A percentile compares a stretch with the other conserved stretches of the same genome.
Evolutionary conservation across 2,797 vertebrate genomes (phyloP).

Genomic region (Apogon hyalosoma): DNA sequence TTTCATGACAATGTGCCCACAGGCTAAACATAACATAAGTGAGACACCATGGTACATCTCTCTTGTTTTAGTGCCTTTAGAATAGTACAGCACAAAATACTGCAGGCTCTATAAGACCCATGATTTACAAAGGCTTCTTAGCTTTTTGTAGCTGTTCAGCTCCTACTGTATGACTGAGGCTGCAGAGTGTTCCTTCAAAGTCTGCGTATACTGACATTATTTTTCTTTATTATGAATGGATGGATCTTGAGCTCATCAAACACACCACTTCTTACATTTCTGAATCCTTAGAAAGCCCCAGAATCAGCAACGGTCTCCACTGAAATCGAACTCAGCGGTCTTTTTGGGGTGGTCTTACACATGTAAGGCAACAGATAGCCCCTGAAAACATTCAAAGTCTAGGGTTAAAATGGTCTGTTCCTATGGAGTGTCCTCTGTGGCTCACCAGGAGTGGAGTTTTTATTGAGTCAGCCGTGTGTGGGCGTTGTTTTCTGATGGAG

Average conservation of each 20-base stretch:
- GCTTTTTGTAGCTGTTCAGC: conserved; percentile 13
- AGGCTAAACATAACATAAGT: conserved; percentile 66
- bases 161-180: conserved; percentile 18
- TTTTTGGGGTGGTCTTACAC: conserved; percentile 28
- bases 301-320: conserved; percentile 52
- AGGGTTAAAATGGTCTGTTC: conserved; percentile 55
- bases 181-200: conserved; percentile 58
- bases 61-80: conserved; percentile 51
- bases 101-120: conserved; percentile 45
- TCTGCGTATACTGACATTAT: conserved; percentile 48
- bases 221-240: conserved; percentile 42
- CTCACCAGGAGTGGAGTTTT: conserved; percentile 15
- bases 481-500: conserved; percentile 50
- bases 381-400: conserved; percentile 62
- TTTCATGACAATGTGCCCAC: conserved; percentile 70
- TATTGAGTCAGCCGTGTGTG: conserved; percentile 28
- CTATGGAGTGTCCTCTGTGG: conserved; percentile 49
- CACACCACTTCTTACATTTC: conserved; percentile 35
- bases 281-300: conserved; percentile 54
- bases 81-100: conserved; percentile 50
- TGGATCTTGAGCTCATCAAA: conserved; percentile 37
- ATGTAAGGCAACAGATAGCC: conserved; percentile 47
- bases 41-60: conserved; percentile 53
- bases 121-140: conserved; percentile 42
- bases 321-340: conserved; percentile 47